Percentiles rank a stretch among this genome's conserved stretches.
These are phyloP conservation scores for Pygocentrus nattereri DNA, from an alignment of 2,797 vertebrate genomes.

Conservation along the genomic window DNA sequence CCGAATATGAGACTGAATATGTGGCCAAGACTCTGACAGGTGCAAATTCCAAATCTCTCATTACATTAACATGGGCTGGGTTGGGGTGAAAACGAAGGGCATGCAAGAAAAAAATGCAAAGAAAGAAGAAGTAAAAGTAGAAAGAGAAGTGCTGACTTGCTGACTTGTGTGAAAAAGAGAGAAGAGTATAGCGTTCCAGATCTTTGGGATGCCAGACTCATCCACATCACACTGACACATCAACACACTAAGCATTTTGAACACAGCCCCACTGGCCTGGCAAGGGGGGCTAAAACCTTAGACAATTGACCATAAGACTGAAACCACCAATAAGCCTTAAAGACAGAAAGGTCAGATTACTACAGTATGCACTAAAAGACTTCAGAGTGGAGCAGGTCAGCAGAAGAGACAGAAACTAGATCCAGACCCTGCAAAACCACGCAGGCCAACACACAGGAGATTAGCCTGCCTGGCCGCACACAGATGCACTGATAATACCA, in stretches of 20 bases:
- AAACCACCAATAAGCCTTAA: background rate
- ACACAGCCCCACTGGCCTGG: background rate
- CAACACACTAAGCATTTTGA: background rate
- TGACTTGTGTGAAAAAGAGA: background rate
- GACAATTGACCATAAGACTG: background rate
- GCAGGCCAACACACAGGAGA: constrained; percentile 20
- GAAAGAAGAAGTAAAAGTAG: background rate
- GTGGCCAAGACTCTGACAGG: background rate
- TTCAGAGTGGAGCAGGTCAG: constrained; percentile 22
- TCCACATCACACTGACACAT: background rate
- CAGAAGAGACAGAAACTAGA: constrained; percentile 33
- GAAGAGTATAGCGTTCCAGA: background rate
- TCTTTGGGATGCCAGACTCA: background rate
- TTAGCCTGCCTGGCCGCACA: constrained; percentile 30
- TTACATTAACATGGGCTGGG: background rate
- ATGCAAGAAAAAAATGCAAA: background rate
- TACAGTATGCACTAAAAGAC: background rate
- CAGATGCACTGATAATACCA: constrained; percentile 32
- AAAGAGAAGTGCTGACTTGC: constrained; percentile 4
- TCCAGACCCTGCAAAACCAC: constrained; percentile 3
- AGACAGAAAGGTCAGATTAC: background rate
- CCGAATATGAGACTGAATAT: background rate
- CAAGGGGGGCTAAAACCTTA: no score
- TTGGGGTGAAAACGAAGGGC: background rate
- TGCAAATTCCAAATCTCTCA: constrained; percentile 14